phyloP scores from a whole-genome alignment of 2,888 invertebrate genomes.

The Acheta domesticus region DNA sequence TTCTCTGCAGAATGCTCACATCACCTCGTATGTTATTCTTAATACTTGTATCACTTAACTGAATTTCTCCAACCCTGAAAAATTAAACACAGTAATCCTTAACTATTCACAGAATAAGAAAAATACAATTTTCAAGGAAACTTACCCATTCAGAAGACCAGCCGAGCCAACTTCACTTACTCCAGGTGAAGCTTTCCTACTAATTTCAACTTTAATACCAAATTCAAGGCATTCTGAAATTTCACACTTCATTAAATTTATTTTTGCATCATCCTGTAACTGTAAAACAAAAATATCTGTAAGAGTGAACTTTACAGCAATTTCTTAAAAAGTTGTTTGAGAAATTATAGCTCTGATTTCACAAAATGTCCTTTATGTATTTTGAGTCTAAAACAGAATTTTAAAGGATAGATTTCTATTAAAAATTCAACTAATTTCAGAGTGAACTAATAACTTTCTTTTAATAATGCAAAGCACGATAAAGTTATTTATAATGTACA shows the following conservation, averaged over 20 bases:
- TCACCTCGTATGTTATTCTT: constrained; percentile 1
- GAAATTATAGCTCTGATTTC: no score
- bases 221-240: not conserved
- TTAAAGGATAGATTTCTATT: no score
- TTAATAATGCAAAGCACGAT: no score
- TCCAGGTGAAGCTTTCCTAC: not conserved
- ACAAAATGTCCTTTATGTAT: no score
- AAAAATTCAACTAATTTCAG: no score
- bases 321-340: no score
- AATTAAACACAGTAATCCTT: not conserved
- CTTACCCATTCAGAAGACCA: not conserved
- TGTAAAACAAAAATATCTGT: not conserved
- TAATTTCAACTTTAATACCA: not conserved
- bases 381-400: no score
- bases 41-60: not conserved
- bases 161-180: not conserved
- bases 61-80: not conserved
- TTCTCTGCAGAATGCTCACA: constrained; percentile 9
- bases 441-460: no score
- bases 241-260: not conserved
- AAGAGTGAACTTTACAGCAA: no score
- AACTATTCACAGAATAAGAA: not conserved
- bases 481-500: no score
- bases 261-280: not conserved
- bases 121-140: not conserved